A percentile compares a stretch with the other conserved stretches of the same genome.
Evolutionary conservation across 2,113 vertebrate species (phyloP).

Genomic region (Hippopotamus amphibius): DNA sequence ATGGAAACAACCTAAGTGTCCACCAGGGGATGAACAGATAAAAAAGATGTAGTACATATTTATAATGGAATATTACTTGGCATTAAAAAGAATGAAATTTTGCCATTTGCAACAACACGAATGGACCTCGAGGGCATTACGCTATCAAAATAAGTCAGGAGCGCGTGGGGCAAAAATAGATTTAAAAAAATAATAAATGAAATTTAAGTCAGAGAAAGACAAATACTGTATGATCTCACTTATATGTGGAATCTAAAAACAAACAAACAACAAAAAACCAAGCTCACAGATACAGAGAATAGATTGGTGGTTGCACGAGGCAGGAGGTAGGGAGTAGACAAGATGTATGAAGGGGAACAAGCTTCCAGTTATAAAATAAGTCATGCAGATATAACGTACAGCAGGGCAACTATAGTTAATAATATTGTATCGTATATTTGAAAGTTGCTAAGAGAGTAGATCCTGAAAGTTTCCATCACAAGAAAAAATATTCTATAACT

Average conservation of each 20-base stretch:
- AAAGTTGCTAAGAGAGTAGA: background rate
- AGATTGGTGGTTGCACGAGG: background rate
- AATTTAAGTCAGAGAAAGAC: background rate
- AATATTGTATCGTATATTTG: background rate
- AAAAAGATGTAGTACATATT: too few species aligned
- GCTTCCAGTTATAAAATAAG: background rate
- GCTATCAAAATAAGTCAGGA: background rate
- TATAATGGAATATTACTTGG: background rate
- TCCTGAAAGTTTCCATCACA: background rate
- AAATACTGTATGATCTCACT: background rate
- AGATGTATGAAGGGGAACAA: background rate
- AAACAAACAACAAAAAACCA: background rate
- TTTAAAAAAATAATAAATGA: background rate
- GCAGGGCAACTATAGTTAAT: background rate
- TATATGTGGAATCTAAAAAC: background rate
- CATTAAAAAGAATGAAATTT: background rate
- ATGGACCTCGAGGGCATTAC: background rate
- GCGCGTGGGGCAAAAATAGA: background rate
- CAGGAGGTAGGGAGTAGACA: background rate
- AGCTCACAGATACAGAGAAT: background rate
- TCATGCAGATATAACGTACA: background rate
- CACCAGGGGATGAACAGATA: too few species aligned
- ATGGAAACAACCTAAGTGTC: too few species aligned
- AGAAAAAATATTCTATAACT: background rate
- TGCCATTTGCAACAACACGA: background rate